Base-by-base conservation (phyloP, 2,797 vertebrate genomes). In the Sebastes nivosus region DNA sequence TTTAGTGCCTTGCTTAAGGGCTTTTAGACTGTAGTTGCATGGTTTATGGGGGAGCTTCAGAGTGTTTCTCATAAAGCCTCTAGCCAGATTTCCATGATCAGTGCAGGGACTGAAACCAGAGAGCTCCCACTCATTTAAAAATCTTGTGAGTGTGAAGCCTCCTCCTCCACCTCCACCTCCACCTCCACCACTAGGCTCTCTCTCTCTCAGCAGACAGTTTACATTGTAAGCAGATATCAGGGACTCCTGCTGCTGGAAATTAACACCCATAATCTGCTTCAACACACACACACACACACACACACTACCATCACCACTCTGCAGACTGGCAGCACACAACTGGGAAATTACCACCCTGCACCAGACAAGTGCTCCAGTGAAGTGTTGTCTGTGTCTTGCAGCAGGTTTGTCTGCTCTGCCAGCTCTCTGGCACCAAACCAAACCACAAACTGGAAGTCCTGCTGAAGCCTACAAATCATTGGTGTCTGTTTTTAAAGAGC, bases 251-350 rank as follows among this genome's bases (percentile, higher is more conserved):
- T 63, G 72, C 86, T 5, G 79, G 80, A 89, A 88, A 89, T 83
- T 22, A 86, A 90, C 82, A 89, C 85, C 79, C 80, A 70, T 76
- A 89, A 89, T 82, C 79, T 83, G n/a, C 72, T 68, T 75, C 30
- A 38, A 66, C 50, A 70, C 67, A 75, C 74, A 75, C 67, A 66
- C 50, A 70, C 67, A 75, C 74, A 75, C 67, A 67, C 67, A 75
- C 67, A 66, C 50, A 68, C 63, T 2, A 60, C 74, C 27, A 64
- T 32, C 38, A 75, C 20, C 20, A 52, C 20, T 79, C 46, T 65
- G 64, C 69, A 86, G 72, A 68, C 54, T 80, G 75, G 63, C 65
- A 77, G 52, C 32, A 12, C 29, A 30, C 61, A 10, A 65, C 77
- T 25, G 69, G 80, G 74, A 85, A 87, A 91, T 82, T 65, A 87